phyloP scores from a whole-genome alignment of 1,140 invertebrate species.

The Ceratina australensis region DNA sequence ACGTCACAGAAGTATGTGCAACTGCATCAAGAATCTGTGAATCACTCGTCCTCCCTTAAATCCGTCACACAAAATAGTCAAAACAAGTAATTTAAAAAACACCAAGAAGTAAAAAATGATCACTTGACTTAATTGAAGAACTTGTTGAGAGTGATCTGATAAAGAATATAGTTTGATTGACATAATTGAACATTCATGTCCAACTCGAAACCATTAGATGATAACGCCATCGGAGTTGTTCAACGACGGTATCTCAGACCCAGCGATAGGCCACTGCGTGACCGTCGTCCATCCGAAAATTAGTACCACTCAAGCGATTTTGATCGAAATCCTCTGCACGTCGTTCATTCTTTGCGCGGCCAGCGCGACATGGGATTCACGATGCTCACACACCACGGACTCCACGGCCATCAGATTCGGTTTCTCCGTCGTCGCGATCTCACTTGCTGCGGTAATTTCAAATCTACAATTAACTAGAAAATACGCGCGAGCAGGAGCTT shows the following conservation, averaged over 20 bases:
- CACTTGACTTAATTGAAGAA: too few relatives aligned
- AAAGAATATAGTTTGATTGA: too few relatives aligned
- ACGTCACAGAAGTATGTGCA: too few relatives aligned
- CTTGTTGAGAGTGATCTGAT: too few relatives aligned
- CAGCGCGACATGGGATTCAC: constrained; percentile 84
- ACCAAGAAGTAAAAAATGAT: too few relatives aligned
- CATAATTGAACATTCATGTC: too few relatives aligned
- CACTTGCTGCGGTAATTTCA: constrained; percentile 79
- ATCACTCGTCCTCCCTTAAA: too few relatives aligned
- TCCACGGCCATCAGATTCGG: constrained; percentile 84
- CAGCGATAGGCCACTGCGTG: constrained; percentile 79
- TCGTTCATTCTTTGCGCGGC: constrained; percentile 82
- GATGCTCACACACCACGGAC: constrained; percentile 81
- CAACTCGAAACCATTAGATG: constrained; percentile 54
- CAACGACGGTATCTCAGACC: constrained; percentile 57
- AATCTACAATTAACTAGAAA: background rate
- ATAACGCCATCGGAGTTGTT: constrained; percentile 78
- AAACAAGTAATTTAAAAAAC: too few relatives aligned
- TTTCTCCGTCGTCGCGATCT: constrained; percentile 82
- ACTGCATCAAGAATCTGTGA: too few relatives aligned
- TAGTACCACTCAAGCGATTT: constrained; percentile 75
- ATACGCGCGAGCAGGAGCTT: background rate
- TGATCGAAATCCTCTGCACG: constrained; percentile 83
- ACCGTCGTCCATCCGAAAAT: constrained; percentile 81
- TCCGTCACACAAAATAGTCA: too few relatives aligned